Conservation (phyloP, 2,888 invertebrate species). For the Tryphoninae sp. region DNA sequence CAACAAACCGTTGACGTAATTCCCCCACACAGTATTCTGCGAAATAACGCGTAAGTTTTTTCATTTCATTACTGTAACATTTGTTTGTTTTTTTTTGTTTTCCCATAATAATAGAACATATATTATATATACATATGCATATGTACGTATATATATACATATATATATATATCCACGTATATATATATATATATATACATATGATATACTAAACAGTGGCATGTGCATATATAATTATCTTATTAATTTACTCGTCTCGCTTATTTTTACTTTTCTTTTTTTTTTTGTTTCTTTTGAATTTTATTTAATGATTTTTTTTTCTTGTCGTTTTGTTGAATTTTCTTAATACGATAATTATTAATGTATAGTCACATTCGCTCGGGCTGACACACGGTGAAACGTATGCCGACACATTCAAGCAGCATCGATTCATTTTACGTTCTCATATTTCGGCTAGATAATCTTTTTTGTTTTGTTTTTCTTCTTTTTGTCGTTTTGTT, state of each 20-base stretch:
- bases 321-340: slow-evolving; percentile 19
- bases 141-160: slow-evolving; percentile 71
- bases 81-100: slow-evolving; percentile 64
- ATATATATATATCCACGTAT: slow-evolving; percentile 6
- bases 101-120: slow-evolving; percentile 71
- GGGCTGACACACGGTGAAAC: slow-evolving; percentile 42
- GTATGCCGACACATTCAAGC: slow-evolving; percentile 43
- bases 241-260: slow-evolving; percentile 65
- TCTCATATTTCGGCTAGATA: slow-evolving; percentile 25
- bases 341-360: slow-evolving; percentile 58
- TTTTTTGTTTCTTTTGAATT: slow-evolving; percentile 22
- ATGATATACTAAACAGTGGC: slow-evolving; percentile 65
- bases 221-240: slow-evolving; percentile 66
- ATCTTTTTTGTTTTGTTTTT: slow-evolving; percentile 22
- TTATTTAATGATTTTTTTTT: slow-evolving; percentile 16
- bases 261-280: neutral
- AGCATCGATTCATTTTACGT: slow-evolving; percentile 24
- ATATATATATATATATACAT: slow-evolving; percentile 14
- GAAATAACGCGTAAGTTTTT: slow-evolving; percentile 75
- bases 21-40: slow-evolving; percentile 66
- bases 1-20: slow-evolving; percentile 54
- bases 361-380: slow-evolving; percentile 56
- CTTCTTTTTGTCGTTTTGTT: slow-evolving; percentile 30
- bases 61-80: slow-evolving; percentile 77
- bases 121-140: slow-evolving; percentile 76